A percentile compares a stretch with the other conserved stretches of the same genome.
Evolutionary conservation across 2,797 vertebrate species (phyloP).

Genomic region (Gymnopithys bicolor): DNA sequence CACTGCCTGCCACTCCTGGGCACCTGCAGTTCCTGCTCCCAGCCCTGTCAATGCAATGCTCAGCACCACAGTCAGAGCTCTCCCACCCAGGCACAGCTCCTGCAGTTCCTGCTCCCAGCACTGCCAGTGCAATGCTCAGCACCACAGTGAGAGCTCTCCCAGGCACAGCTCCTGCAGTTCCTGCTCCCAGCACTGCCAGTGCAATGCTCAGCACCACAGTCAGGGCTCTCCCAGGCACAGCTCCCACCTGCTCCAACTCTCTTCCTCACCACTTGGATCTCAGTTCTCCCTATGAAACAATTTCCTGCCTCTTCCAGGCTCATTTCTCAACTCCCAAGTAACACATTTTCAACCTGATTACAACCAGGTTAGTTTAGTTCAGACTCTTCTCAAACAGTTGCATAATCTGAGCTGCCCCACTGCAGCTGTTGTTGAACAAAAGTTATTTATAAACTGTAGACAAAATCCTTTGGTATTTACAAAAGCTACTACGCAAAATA

Average conservation of each 20-base stretch:
- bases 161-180: slow-evolving; percentile 3
- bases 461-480: slow-evolving; percentile 50
- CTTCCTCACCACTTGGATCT: not conserved
- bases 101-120: not conserved
- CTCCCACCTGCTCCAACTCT: not conserved
- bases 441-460: slow-evolving; percentile 55
- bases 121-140: not conserved
- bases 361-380: not conserved
- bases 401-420: not conserved
- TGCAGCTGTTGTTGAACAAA: slow-evolving; percentile 43
- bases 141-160: not conserved
- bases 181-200: not conserved
- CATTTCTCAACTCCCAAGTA: slow-evolving; percentile 50
- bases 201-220: not conserved
- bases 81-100: not conserved
- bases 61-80: no score
- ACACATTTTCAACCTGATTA: slow-evolving; percentile 43
- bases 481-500: slow-evolving; percentile 52
- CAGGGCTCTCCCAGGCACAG: not conserved
- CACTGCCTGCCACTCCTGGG: slow-evolving; percentile 18
- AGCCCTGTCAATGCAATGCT: not conserved
- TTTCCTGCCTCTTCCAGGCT: slow-evolving; percentile 41
- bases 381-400: not conserved
- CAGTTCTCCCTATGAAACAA: slow-evolving; percentile 35
- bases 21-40: slow-evolving; percentile 3